Base-by-base conservation (phyloP, 2,797 vertebrate genomes). In the Siniperca obscura region DNA sequence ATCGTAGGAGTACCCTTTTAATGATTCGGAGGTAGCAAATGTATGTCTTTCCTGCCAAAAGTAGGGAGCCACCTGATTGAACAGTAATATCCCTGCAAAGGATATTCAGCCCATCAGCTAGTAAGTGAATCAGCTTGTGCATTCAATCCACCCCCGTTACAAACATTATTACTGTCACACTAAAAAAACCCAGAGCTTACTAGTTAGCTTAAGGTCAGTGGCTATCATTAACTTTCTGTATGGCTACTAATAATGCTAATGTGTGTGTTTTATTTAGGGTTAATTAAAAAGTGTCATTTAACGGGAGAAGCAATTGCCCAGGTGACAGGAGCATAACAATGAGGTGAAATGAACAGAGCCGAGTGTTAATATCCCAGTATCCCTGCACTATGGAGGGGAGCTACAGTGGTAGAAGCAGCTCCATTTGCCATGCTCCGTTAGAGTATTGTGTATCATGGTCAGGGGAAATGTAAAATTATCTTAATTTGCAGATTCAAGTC, bases 251-350 rank as follows among this genome's bases (percentile, higher is more conserved):
- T 83, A 77, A 83, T 53, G 34, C 68, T 53, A 60, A 82, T 65
- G 42, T 21, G 27, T 68, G 60, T 46, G 13, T 59, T 80, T 64
- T 80, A 76, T 81, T 74, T 42, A 3, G 11, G 67, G 16, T 71
- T 84, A 70, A 82, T 82, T 86, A 81, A 87, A 89, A 81, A 66
- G 81, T 80, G 56, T 55, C 34, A 71, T 77, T 76, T 70, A 76
- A 80, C n/a, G 14, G 38, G n/a, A 38, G 65, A 55, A 69, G 42
- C 7, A 3, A 59, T 77, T 40, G 52, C 48, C 22, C 36, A 34
- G 55, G 57, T 56, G 48, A 80, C 30, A 59, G 46, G 17, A 78
- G 68, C 70, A 27, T 60, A 67, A 74, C 57, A 78, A 55, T 70
- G 67, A 81, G 68, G 82, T 57, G 81, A 77, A 83, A 81, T 48